Evolutionary conservation across 2,113 vertebrate species (phyloP), one percentile per base, ranked within the genome.

Genomic region (Grantiella picta): DNA sequence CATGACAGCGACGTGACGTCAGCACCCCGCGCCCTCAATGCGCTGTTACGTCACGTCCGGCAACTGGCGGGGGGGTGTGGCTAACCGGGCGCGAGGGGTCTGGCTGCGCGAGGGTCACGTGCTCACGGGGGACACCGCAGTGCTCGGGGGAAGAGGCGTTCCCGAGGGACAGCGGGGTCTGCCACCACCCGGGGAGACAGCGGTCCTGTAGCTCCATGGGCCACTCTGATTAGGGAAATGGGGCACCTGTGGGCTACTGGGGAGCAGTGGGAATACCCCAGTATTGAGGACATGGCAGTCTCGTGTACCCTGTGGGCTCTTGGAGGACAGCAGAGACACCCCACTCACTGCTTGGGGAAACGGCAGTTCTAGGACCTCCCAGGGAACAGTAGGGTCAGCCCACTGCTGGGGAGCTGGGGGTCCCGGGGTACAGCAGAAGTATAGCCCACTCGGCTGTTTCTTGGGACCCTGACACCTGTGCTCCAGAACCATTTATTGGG

Each of bases 1-100:
- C 99, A 99, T 99, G 54, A 36, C 90, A 78, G 44, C 38, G 23
- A 1, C 44, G 35, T 2, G 42, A 65, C 79, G 89, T 91, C 79
- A 75, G 4, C 35, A 6, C 61, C 19, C 25, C 29, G 7, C 6
- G 12, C 21, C 52, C 2, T 25, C 63, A 56, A 5, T 16, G 0
- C 72, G 53, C n/a, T 1, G 8, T 0, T 4, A 7, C 72, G 61
- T 54, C 40, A 70, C 40, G 24, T 2, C 4, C 2, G 1, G 24
- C 4, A 12, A 16, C 13, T 8, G 8, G 13, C 6, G 2, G 12
- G 35, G 35, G 29, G 79, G n/a, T 10, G 53, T 28, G 64, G 28
- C 64, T 2, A 49, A 4, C 3, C 1, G 0, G 20, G 36, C 5
- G 28, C 1, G 8, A 15, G 31, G 36, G 81, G 69, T 28, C 68